phyloP scores from a whole-genome alignment of 2,113 vertebrate species.

The Pogonocichla stellata region DNA sequence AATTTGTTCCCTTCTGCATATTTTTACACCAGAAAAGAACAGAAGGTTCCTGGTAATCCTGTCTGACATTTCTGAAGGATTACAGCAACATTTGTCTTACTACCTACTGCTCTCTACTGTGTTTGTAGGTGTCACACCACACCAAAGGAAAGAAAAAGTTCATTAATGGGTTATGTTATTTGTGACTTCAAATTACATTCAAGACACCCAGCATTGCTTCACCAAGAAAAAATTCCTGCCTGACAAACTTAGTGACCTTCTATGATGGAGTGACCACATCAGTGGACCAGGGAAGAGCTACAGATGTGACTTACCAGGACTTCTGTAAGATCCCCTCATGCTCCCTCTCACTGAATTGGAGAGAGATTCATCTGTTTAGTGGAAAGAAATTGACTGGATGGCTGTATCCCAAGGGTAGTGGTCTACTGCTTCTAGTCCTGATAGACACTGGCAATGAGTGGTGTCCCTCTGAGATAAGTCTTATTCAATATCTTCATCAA shows the following conservation, averaged over 20 bases:
- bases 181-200: not conserved
- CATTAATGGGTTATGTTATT: not conserved
- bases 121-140: not conserved
- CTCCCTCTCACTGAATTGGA: not conserved
- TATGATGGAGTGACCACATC: not conserved
- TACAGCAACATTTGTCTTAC: not conserved
- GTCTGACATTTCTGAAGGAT: not conserved
- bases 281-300: not conserved
- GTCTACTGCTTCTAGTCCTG: not conserved
- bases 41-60: not conserved
- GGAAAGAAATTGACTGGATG: not conserved
- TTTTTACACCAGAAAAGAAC: constrained; percentile 20
- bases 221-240: not conserved
- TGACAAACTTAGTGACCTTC: not conserved
- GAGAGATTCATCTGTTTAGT: not conserved
- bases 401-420: not conserved
- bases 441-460: not conserved
- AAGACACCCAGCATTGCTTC: not conserved
- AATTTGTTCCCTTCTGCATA: constrained; percentile 6
- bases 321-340: not conserved
- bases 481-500: not conserved
- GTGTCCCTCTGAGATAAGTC: not conserved
- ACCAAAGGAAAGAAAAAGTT: not conserved
- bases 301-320: too few species aligned
- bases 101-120: not conserved